Percentiles rank a stretch among this genome's conserved stretches.
Evolutionary conservation across 2,888 invertebrate species (phyloP).

Genomic region (Incurvaria masculella): DNA sequence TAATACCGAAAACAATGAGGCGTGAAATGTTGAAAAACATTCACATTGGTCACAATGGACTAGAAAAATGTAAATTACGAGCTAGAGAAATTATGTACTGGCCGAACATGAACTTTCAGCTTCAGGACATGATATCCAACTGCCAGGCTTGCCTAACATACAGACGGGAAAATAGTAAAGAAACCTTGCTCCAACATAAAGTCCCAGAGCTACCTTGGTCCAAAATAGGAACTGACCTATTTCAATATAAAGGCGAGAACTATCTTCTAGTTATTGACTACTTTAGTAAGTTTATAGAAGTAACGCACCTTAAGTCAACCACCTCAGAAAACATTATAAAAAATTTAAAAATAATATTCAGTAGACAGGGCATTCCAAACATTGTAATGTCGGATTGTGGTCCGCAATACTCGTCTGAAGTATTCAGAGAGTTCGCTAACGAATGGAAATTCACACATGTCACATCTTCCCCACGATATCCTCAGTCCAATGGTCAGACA

Average conservation of each 20-base stretch:
- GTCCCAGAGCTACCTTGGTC: neutral
- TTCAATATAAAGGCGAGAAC: constrained; percentile 5
- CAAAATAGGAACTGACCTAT: constrained; percentile 3
- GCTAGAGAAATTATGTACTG: constrained; percentile 7
- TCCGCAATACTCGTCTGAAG: constrained; percentile 4
- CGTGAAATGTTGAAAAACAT: constrained; percentile 2
- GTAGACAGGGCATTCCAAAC: constrained; percentile 6
- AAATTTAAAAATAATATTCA: constrained; percentile 5
- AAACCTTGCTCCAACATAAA: neutral
- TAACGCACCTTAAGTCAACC: constrained; percentile 1
- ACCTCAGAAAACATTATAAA: constrained; percentile 2
- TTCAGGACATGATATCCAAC: no score
- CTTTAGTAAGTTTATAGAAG: constrained; percentile 9
- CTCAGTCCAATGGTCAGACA: constrained; percentile 16
- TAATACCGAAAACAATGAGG: neutral
- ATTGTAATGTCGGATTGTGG: constrained; percentile 6
- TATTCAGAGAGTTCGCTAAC: constrained; percentile 11
- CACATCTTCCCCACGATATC: constrained; percentile 14
- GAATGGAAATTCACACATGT: constrained; percentile 16
- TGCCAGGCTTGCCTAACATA: neutral
- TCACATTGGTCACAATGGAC: constrained; percentile 9
- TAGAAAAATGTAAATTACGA: constrained; percentile 7
- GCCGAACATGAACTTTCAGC: neutral
- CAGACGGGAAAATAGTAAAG: neutral
- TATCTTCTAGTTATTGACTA: constrained; percentile 8